Conservation (phyloP, 2,888 invertebrate species). For the Mycalesis mineus region DNA sequence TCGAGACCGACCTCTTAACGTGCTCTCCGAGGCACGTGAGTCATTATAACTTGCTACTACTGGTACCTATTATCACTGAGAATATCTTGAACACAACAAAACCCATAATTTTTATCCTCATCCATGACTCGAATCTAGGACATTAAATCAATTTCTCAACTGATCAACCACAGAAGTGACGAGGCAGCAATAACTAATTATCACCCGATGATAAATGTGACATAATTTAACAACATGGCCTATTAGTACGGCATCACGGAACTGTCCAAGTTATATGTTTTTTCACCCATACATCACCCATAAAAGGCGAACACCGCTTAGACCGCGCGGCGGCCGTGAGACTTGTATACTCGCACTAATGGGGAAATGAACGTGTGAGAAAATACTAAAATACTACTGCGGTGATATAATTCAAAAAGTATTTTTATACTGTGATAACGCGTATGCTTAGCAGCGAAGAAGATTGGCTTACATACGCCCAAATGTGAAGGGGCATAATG, state of each 20-base stretch:
- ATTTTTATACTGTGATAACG: too few species aligned
- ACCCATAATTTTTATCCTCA: too few species aligned
- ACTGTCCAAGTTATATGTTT: neutral
- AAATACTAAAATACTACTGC: neutral
- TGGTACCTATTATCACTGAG: too few species aligned
- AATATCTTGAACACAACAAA: too few species aligned
- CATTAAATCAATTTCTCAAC: too few species aligned
- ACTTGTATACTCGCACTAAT: neutral
- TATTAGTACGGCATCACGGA: neutral
- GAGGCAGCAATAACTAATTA: neutral
- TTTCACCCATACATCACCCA: neutral
- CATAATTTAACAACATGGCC: neutral
- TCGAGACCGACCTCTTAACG: neutral
- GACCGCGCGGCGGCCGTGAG: constrained; percentile 13
- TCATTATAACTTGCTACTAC: too few species aligned
- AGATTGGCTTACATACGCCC: too few species aligned
- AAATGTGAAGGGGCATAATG: too few species aligned
- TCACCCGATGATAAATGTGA: neutral
- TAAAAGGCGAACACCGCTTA: constrained; percentile 7
- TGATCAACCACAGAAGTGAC: too few species aligned
- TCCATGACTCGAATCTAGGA: too few species aligned
- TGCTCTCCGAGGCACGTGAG: too few species aligned
- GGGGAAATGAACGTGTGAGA: constrained; percentile 6
- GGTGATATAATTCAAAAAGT: constrained; percentile 2
- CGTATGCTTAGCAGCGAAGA: too few species aligned